Base-by-base conservation (phyloP, 2,888 invertebrate species). In the Coremacera marginata region DNA sequence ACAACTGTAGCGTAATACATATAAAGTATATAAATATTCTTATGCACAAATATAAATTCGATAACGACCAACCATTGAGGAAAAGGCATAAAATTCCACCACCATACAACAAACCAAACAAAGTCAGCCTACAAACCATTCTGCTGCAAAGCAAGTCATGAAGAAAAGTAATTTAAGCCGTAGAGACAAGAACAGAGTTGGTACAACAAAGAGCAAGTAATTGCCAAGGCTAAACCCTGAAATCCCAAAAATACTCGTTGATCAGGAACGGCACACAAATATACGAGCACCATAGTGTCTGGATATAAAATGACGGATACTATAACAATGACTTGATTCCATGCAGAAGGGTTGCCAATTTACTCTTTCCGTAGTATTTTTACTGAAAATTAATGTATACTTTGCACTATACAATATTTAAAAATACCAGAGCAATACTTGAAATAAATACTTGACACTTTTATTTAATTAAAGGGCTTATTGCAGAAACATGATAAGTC, bases 191-290 rank as follows among this genome's bases (percentile, higher is more conserved):
- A 70, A 57, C 78, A 37, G 57, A 49, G 49, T 25, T 55, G 55
- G 55, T 25, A 34, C 84, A 82, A 82, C 83, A 83, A 83, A 84
- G 81, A 83, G 82, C 83, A 83, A 84, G 84, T 82, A 60, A 60
- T 60, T 60, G 27, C 60, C 60, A 60, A 60, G 60, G 25, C 16
- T 5, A 67, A 67, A 49, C 44, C 67, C 34, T 82, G 77, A 82
- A 83, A 83, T 83, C 83, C 84, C 81, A 80, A 80, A 80, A 80
- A 79, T 77, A 78, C 72, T 60, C 75, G 57, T 70, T 51, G 57
- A 68, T 68, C 22, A 75, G 62, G 60, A 25, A 74, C 51, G 57
- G 78, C 81, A 44, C 1, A 44, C 44, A 44, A 44, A 44, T 44
- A 44, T 44, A 44, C 44, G 14, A 11, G 44, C 3, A 44, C 11